Evolutionary conservation across 2,113 vertebrate genomes (phyloP).

Genomic region (Aldabrachelys gigantea): DNA sequence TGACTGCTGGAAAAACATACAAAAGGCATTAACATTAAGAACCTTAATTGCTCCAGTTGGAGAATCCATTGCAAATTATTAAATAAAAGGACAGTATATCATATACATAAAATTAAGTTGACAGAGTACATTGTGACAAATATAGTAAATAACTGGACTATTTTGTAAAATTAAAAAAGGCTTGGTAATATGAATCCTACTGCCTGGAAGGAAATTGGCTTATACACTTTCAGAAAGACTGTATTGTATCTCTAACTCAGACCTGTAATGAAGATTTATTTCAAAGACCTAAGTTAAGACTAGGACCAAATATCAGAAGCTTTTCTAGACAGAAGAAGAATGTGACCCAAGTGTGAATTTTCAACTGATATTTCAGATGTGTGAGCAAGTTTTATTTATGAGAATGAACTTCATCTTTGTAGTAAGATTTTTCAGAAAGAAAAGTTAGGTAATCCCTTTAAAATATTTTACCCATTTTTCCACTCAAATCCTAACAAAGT

Average conservation of each 20-base stretch:
- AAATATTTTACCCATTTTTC: neutral
- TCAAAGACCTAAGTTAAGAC: neutral
- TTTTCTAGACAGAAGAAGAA: neutral
- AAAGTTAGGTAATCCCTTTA: neutral
- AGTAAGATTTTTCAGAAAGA: neutral
- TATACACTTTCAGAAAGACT: neutral
- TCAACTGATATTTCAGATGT: neutral
- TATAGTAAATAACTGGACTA: neutral
- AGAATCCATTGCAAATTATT: neutral
- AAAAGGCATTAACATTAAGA: neutral
- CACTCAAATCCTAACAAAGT: neutral
- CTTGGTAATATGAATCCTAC: neutral
- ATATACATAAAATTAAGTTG: neutral
- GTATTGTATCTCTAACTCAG: neutral
- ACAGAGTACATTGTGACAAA: neutral
- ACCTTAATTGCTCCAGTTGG: neutral
- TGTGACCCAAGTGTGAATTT: neutral
- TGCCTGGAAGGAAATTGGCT: neutral
- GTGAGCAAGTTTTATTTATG: neutral
- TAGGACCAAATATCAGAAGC: neutral
- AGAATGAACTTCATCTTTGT: neutral
- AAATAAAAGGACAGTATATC: neutral
- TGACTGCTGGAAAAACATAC: neutral
- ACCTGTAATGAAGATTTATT: neutral
- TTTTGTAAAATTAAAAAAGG: neutral